phyloP scores from a whole-genome alignment of 2,888 invertebrate species.

The Nudaria mundana region DNA sequence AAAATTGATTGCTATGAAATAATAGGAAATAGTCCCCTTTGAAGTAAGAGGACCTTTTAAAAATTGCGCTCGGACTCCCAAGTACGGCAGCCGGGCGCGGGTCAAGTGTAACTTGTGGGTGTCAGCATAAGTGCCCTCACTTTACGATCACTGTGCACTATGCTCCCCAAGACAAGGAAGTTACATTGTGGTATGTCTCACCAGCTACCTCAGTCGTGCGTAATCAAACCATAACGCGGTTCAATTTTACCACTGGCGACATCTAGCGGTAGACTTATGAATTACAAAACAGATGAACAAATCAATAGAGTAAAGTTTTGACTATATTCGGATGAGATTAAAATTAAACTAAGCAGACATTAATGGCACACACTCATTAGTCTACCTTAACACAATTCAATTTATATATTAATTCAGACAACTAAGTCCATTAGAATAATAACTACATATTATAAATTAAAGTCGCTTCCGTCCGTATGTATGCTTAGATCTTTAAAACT shows the following conservation, averaged over 20 bases:
- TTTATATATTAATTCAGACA: no score
- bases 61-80: constrained; percentile 87
- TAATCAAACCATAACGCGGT: constrained; percentile 44
- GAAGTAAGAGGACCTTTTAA: constrained; percentile 88
- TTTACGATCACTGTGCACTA: constrained; percentile 92
- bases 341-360: no score
- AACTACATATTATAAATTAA: no score
- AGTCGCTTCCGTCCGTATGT: no score
- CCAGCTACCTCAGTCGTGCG: not conserved
- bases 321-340: no score
- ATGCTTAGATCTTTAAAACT: no score
- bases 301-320: no score
- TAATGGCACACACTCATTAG: no score
- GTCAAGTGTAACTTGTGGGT: constrained; percentile 78
- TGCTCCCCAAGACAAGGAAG: constrained; percentile 94
- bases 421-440: no score
- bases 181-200: constrained; percentile 39
- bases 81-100: constrained; percentile 81
- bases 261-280: constrained; percentile 46
- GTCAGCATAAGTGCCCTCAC: constrained; percentile 94
- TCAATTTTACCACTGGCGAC: constrained; percentile 45
- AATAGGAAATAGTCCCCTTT: constrained; percentile 48
- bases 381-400: no score
- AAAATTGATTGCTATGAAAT: not conserved
- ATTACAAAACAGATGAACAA: no score